Conservation (phyloP, 2,113 vertebrate genomes). For the Redunca redunca region DNA sequence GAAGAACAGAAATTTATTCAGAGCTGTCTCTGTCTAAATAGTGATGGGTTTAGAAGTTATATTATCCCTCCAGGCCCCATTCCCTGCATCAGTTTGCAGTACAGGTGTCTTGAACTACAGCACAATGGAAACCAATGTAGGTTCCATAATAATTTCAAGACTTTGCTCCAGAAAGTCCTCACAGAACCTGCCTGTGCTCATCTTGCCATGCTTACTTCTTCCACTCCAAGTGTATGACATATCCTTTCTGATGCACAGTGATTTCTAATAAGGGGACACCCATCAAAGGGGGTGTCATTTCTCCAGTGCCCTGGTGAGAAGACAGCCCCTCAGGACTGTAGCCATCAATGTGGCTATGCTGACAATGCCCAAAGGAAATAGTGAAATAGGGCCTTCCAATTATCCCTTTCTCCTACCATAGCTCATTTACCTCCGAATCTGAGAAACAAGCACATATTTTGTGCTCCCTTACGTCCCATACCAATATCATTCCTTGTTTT, state of each 20-base stretch:
- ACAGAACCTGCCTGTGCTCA: not conserved
- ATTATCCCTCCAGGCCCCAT: not conserved
- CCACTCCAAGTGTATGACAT: rapidly evolving
- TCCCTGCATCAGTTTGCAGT: not conserved
- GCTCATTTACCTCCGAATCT: not conserved
- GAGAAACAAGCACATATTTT: not conserved
- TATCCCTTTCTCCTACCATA: not conserved
- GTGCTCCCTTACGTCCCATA: not conserved
- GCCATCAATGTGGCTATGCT: rapidly evolving
- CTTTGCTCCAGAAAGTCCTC: not conserved
- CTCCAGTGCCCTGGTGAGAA: not conserved
- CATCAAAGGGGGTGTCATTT: rapidly evolving
- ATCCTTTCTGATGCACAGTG: not conserved
- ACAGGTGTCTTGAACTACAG: not conserved
- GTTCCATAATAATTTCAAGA: not conserved
- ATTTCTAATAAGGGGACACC: not conserved
- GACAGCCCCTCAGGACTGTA: rapidly evolving
- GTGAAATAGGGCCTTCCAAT: not conserved
- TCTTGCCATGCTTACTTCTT: not conserved
- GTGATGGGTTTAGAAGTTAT: not conserved
- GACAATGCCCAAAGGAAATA: not conserved
- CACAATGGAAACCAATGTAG: not conserved
- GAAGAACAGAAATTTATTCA: not conserved
- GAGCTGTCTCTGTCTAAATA: not conserved
- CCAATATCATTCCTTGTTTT: not conserved